Evolutionary conservation across 1,140 invertebrate genomes (phyloP).

Genomic region (Zaprionus capensis): DNA sequence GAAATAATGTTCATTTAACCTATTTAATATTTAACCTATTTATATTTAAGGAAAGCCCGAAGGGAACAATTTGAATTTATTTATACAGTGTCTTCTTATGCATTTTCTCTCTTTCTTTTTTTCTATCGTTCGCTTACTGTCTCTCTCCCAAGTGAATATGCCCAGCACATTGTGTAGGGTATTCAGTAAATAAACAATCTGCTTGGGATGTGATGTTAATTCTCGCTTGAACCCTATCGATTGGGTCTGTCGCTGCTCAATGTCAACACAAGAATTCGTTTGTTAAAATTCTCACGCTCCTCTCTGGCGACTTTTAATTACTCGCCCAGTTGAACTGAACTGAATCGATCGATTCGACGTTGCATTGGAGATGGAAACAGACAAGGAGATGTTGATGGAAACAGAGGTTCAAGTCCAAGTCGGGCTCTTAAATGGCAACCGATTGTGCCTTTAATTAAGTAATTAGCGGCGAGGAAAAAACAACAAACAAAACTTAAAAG

Average conservation of each 20-base stretch:
- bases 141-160: background rate
- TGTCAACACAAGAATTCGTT: slow-evolving; percentile 38
- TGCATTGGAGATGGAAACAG: background rate
- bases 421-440: slow-evolving; percentile 13
- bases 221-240: slow-evolving; percentile 38
- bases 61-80: too few species aligned
- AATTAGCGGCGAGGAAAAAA: slow-evolving; percentile 54
- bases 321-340: slow-evolving; percentile 14
- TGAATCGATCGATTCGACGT: slow-evolving; percentile 24
- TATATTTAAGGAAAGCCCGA: too few species aligned
- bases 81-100: background rate
- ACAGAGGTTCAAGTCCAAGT: background rate
- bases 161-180: background rate
- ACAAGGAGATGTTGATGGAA: background rate
- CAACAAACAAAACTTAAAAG: background rate
- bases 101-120: background rate
- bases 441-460: slow-evolving; percentile 70
- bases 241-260: slow-evolving; percentile 5
- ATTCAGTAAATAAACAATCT: slow-evolving; percentile 33
- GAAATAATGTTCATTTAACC: too few species aligned
- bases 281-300: slow-evolving; percentile 77
- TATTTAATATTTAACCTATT: too few species aligned
- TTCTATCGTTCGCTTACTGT: background rate
- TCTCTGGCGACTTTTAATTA: slow-evolving; percentile 78
- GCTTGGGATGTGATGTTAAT: slow-evolving; percentile 33